Evolutionary conservation across 2,113 vertebrate genomes (phyloP).

Genomic region (Scopus umbretta): DNA sequence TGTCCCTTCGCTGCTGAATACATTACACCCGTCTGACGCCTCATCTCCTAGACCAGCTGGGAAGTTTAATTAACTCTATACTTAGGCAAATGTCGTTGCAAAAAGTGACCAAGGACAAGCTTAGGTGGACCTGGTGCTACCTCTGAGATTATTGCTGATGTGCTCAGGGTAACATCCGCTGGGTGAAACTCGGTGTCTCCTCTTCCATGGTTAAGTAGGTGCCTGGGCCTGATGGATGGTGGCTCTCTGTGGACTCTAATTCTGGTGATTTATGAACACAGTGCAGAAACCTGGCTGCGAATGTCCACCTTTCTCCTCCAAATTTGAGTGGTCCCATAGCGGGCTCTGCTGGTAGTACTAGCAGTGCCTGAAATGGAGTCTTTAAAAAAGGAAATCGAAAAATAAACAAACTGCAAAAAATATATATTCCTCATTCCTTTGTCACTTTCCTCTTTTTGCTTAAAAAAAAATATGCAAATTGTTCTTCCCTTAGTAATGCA

Average conservation of each 20-base stretch:
- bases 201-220: not conserved
- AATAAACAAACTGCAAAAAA: not conserved
- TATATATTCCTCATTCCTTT: not conserved
- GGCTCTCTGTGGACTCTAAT: not conserved
- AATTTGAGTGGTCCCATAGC: slow-evolving; percentile 48
- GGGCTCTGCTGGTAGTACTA: slow-evolving; percentile 42
- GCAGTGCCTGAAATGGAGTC: not conserved
- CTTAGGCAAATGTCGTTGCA: not conserved
- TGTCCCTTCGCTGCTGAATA: not conserved
- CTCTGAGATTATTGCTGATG: not conserved
- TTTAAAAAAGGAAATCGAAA: not conserved
- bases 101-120: not conserved
- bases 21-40: not conserved
- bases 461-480: slow-evolving; percentile 19
- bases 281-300: not conserved
- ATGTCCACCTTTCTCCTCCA: slow-evolving; percentile 31
- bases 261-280: not conserved
- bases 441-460: not conserved
- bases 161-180: not conserved
- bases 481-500: slow-evolving; percentile 36
- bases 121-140: not conserved
- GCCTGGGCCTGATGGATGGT: not conserved
- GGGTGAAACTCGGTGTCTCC: not conserved
- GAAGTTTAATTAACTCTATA: not conserved
- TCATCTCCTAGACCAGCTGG: not conserved